phyloP scores from a whole-genome alignment of 2,888 invertebrate genomes.

The Auanema freiburgensis region DNA sequence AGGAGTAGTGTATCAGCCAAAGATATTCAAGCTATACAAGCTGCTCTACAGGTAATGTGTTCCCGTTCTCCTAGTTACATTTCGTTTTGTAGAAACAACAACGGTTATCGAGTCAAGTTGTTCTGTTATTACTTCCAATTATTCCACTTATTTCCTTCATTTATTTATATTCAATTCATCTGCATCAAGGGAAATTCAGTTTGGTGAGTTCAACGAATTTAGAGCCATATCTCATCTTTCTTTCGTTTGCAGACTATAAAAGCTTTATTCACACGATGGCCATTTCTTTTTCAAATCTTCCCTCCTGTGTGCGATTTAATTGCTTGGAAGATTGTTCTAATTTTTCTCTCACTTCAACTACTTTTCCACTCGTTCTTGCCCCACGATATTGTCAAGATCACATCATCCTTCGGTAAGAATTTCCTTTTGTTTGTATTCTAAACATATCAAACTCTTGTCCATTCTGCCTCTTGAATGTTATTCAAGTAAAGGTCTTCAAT shows the following conservation, averaged over 20 bases:
- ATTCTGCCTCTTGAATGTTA: too few species aligned
- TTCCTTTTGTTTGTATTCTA: too few species aligned
- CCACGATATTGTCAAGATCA: slow-evolving; percentile 35
- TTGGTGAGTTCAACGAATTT: slow-evolving; percentile 25
- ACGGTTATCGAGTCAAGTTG: slow-evolving; percentile 30
- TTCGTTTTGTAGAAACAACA: slow-evolving; percentile 39
- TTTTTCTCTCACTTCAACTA: slow-evolving; percentile 34
- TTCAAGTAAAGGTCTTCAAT: neutral
- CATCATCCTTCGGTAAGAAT: slow-evolving; percentile 27
- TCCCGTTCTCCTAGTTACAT: too few species aligned
- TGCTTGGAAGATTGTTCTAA: slow-evolving; percentile 34
- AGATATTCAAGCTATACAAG: slow-evolving; percentile 38
- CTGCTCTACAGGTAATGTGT: slow-evolving; percentile 30
- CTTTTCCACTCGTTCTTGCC: slow-evolving; percentile 40
- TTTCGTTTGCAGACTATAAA: slow-evolving; percentile 28
- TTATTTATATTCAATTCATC: slow-evolving; percentile 36
- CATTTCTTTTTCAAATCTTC: slow-evolving; percentile 34
- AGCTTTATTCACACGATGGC: slow-evolving; percentile 29
- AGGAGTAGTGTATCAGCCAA: slow-evolving; percentile 41
- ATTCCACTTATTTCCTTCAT: slow-evolving; percentile 35
- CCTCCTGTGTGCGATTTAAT: slow-evolving; percentile 36
- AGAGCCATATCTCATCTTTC: too few species aligned
- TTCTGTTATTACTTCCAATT: slow-evolving; percentile 19
- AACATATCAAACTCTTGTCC: too few species aligned
- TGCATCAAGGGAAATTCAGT: slow-evolving; percentile 31